Base-by-base conservation (phyloP, 2,113 vertebrate species). In the Pipa parva region DNA sequence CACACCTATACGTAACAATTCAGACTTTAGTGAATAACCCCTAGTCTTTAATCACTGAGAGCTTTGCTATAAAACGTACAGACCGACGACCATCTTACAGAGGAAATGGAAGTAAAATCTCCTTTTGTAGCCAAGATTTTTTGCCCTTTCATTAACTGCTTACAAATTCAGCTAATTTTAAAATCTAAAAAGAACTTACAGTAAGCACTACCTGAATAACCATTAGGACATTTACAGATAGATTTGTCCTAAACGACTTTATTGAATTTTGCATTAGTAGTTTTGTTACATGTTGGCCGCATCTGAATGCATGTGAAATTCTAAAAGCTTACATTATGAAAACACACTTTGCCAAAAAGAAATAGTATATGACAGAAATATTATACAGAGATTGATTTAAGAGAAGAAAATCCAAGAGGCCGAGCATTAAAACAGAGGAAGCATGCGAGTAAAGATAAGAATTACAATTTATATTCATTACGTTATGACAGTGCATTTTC, bases 311-410 rank as follows among this genome's bases (percentile, higher is more conserved):
- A 63, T 49, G 26, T 52, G 80, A 36, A 71, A 72, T 75, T 75
- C 75, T 78, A 69, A 48, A 48, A 45, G 46, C 69, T 73, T 80
- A 50, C 37, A 66, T 64, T 67, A 51, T 18, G 21, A 74, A 77
- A 81, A 63, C 78, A 66, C 5, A 42, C 74, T 65, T 59, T 71
- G 51, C 39, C 42, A 75, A 59, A 71, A 71, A 67, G 57, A 72
- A 78, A 76, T 62, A 20, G 63, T 67, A 77, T 57, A 72, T 76
- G 77, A 82, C 75, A 80, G 76, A 84, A 81, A 67, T 75, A 71
- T 71, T 71, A 68, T 46, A 54, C 54, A 79, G 59, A 73, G 78
- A 81, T 82, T 82, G 50, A 85, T 82, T 84, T 82, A 72, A 71
- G 82, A 83, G 70, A 71, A 73, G 48, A 74, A 84, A 78, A 63